These are phyloP conservation scores for Lycia hirtaria DNA, from an alignment of 2,888 invertebrate species.

Conservation along the genomic window DNA sequence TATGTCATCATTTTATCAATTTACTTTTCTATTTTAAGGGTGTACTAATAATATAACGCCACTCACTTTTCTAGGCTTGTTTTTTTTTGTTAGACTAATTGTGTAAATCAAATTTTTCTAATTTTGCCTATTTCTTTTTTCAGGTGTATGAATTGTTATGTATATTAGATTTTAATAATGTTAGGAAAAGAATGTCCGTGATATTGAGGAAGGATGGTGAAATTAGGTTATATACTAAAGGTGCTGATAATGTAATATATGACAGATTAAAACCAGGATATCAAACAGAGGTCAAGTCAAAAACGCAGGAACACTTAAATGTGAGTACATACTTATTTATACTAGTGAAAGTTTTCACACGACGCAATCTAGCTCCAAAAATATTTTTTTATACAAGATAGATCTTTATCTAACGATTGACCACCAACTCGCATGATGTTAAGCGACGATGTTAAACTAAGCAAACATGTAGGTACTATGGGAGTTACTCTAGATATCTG, in stretches of 20 bases:
- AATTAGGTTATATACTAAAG: constrained; percentile 97
- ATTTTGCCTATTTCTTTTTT: constrained; percentile 53
- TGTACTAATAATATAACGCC: too few species aligned
- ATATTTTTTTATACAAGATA: too few species aligned
- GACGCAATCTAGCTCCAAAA: too few species aligned
- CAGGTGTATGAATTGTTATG: constrained; percentile 97
- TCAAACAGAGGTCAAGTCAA: constrained; percentile 91
- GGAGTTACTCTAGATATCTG: too few species aligned
- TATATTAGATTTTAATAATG: constrained; percentile 99
- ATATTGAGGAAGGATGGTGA: constrained; percentile 93
- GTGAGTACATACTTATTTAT: constrained; percentile 82
- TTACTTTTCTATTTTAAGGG: too few species aligned
- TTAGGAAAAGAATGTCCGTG: constrained; percentile 99
- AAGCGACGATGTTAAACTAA: too few species aligned
- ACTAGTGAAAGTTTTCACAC: background rate
- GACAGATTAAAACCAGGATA: constrained; percentile 91
- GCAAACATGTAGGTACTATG: too few species aligned
- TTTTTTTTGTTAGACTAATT: background rate
- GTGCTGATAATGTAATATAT: constrained; percentile 99
- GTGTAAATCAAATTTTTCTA: background rate
- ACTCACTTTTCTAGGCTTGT: too few species aligned
- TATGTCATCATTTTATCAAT: too few species aligned
- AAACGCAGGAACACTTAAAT: constrained; percentile 97
- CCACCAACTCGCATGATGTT: too few species aligned
- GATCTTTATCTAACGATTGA: too few species aligned